A percentile compares a stretch with the other conserved stretches of the same genome.
Evolutionary conservation across 2,113 vertebrate genomes (phyloP).

Genomic region (human): GRCh38 chr20:10114501-10115000

Average conservation of each 20-base stretch:
- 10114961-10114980: background rate
- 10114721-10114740: background rate
- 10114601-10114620: background rate
- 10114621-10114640: background rate
- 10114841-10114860: background rate
- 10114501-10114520: background rate
- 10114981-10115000: background rate
- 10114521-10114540: background rate
- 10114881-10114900: slow-evolving; percentile 16
- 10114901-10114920: background rate
- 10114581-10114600: background rate
- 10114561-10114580: background rate
- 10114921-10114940: background rate
- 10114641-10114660: background rate
- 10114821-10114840: background rate
- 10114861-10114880: background rate
- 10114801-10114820: background rate
- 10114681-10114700: background rate
- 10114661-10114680: background rate
- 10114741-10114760: background rate
- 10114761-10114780: background rate
- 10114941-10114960: background rate
- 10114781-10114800: background rate
- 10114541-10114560: background rate
- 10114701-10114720: background rate